Percentiles rank a stretch among this genome's conserved stretches.
These are phyloP conservation scores for Eidolon dupreanum DNA, from an alignment of 2,797 vertebrate species.

Conservation along the genomic window DNA sequence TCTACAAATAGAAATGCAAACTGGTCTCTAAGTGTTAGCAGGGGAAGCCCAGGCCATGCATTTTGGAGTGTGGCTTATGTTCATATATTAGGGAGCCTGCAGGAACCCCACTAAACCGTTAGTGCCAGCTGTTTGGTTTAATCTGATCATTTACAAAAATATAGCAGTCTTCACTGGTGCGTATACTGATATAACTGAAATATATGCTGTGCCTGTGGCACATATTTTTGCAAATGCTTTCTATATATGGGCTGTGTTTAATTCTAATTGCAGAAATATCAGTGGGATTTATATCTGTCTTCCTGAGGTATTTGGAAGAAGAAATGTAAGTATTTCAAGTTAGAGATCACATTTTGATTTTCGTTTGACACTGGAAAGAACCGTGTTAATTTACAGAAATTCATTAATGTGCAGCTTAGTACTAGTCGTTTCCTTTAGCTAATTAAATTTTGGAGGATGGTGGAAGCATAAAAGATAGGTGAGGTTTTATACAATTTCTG, in stretches of 20 bases:
- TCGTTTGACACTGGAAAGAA: background rate
- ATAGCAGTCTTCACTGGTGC: background rate
- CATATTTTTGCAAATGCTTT: background rate
- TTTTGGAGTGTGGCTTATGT: slow-evolving; percentile 32
- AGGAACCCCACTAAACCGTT: slow-evolving; percentile 43
- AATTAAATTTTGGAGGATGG: slow-evolving; percentile 61
- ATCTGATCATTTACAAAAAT: slow-evolving; percentile 64
- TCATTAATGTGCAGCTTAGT: slow-evolving; percentile 7
- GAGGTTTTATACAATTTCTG: slow-evolving; percentile 41
- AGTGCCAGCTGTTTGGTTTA: slow-evolving; percentile 65
- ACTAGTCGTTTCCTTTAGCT: slow-evolving; percentile 25
- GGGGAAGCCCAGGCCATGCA: slow-evolving; percentile 20
- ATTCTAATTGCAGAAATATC: slow-evolving; percentile 47
- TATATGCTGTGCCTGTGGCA: background rate
- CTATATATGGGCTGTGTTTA: background rate
- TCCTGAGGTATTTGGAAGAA: slow-evolving; percentile 30
- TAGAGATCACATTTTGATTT: slow-evolving; percentile 50
- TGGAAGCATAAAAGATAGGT: slow-evolving; percentile 50
- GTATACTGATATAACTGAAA: background rate
- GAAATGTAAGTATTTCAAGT: background rate
- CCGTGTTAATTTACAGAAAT: slow-evolving; percentile 37
- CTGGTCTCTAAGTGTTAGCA: slow-evolving; percentile 15
- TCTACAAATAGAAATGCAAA: slow-evolving; percentile 44
- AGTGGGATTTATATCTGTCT: slow-evolving; percentile 37
- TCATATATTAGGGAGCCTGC: slow-evolving; percentile 46